Evolutionary conservation across 1,140 invertebrate species (phyloP), one percentile per base, ranked within the genome.

Genomic region (Paralvinella palmiformis): DNA sequence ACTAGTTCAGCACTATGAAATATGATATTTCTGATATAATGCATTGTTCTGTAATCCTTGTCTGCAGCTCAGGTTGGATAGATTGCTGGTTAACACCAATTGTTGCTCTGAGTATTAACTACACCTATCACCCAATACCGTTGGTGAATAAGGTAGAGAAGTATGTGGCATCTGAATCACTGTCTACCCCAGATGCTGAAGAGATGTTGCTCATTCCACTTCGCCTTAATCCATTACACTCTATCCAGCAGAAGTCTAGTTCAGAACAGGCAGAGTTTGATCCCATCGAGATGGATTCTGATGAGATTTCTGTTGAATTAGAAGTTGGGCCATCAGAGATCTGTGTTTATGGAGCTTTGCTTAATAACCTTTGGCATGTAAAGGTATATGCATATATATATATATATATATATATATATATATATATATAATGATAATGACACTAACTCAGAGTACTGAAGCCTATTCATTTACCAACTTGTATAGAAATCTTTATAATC

Each of bases 81-180:
- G 92, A 96, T 74, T 96, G 94, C 75, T 96, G 93, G 93, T 89
- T 89, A 15, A 92, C 96, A 3, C 92, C 92, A 0, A 95, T 96
- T 63, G 88, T 94, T 24, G 91, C 92, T 3, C 82, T 97, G 17
- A 92, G 89, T 71, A 92, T 97, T 24, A 86, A 87, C 64, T 97
- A 95, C 77, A 88, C 85, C 1, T 97, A 95, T 77, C 93, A 96
- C 79, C 92, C 94, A 45, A 41, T 37, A n/a, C 20, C 58, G 33
- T 17, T 29, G 35, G 17, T 45, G 35, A 24, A 17, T 7, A 17
- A 27, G 56, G 33, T 27, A 6, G 58, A 37, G 22, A 1, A 41
- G n/a, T 36, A 17, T 31, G 1, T 45, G 33, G 5, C 33, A 45
- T 27, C 41, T 5, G 27, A 33, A 10, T n/a, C 55, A 20, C 0